Evolutionary conservation across 2,113 vertebrate genomes (phyloP).

Genomic region (Saimiri boliviensis): DNA sequence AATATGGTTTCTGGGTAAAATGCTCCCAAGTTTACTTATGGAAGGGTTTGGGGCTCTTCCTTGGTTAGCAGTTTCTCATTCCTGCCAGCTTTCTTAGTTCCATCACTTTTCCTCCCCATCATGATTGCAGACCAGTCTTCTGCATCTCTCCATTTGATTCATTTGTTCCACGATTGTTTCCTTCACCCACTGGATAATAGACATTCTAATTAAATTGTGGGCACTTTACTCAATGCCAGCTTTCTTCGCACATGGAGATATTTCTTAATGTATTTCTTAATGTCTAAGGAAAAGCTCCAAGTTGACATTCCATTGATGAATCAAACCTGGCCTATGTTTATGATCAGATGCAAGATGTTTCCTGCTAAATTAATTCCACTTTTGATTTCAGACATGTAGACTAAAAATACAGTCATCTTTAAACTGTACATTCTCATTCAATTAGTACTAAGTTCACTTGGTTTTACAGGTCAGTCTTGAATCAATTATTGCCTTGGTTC

Average conservation of each 20-base stretch:
- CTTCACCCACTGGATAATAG: too few relatives aligned
- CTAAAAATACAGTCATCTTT: neutral
- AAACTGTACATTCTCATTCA: neutral
- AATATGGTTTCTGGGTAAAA: neutral
- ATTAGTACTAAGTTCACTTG: neutral
- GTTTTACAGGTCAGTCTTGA: neutral
- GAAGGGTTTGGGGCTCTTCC: neutral
- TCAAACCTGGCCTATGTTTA: neutral
- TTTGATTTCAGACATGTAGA: neutral
- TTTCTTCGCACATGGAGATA: neutral
- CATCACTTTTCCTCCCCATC: neutral
- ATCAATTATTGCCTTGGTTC: neutral
- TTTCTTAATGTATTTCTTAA: neutral
- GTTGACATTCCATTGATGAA: neutral
- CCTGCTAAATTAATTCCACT: neutral
- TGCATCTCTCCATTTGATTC: too few relatives aligned
- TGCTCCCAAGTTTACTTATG: rapidly evolving
- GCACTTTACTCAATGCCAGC: too few relatives aligned
- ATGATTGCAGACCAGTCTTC: neutral
- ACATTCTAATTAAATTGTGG: neutral
- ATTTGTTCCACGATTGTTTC: too few relatives aligned
- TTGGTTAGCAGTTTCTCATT: neutral
- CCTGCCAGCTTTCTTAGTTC: neutral
- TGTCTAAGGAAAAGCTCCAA: neutral
- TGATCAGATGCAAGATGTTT: neutral